Evolutionary conservation across 2,797 vertebrate species (phyloP).

Genomic region (Salarias fasciatus): DNA sequence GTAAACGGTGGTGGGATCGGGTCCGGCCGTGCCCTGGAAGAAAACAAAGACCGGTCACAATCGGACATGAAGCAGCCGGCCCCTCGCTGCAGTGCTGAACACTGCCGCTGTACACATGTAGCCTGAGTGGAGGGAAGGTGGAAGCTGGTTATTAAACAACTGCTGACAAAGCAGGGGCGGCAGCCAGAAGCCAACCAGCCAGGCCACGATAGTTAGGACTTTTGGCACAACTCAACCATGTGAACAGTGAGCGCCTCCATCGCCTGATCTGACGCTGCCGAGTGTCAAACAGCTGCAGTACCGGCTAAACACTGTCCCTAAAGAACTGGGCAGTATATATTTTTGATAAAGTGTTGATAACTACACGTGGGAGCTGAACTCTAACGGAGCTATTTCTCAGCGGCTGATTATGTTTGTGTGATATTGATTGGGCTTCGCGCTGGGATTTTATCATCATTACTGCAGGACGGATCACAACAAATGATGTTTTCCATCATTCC

Average conservation of each 20-base stretch:
- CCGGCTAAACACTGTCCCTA: conserved; percentile 1
- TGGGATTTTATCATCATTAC: conserved; percentile 39
- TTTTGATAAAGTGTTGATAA: conserved; percentile 13
- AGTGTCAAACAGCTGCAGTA: not conserved
- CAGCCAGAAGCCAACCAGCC: conserved; percentile 76
- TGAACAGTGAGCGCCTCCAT: conserved; percentile 23
- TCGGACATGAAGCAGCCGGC: conserved; percentile 1
- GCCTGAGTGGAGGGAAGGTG: conserved; percentile 48
- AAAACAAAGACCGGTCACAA: conserved; percentile 1
- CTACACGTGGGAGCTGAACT: conserved; percentile 3
- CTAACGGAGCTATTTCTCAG: conserved; percentile 31
- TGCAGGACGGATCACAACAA: conserved; percentile 18
- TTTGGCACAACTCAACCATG: conserved; percentile 38
- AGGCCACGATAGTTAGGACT: conserved; percentile 55
- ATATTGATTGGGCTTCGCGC: conserved; percentile 23
- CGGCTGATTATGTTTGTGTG: conserved; percentile 11
- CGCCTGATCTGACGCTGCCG: conserved; percentile 5
- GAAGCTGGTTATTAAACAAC: conserved; percentile 58
- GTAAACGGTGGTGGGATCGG: conserved; percentile 95
- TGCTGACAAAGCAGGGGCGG: conserved; percentile 56
- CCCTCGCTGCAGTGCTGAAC: not conserved
- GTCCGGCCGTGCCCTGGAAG: conserved; percentile 91
- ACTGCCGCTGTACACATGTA: conserved; percentile 10
- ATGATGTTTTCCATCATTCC: conserved; percentile 25
- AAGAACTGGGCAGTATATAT: conserved; percentile 13